A percentile compares a stretch with the other conserved stretches of the same genome.
Conservation (phyloP, 2,888 invertebrate species). For the Agapostemon virescens region DNA sequence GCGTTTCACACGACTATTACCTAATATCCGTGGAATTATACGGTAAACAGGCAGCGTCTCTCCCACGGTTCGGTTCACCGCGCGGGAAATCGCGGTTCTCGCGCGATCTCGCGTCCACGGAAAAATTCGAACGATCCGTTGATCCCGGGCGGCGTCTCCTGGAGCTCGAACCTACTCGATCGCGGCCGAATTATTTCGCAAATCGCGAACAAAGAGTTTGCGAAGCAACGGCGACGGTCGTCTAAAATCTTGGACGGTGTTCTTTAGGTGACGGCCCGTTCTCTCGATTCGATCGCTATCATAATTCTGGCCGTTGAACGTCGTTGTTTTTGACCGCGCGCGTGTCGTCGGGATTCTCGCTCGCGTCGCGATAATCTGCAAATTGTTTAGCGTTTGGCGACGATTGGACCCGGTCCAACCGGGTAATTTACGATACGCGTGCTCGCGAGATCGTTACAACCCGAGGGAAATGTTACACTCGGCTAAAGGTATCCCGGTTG, state of each 20-base stretch:
- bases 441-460: not conserved
- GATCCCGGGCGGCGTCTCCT: not conserved
- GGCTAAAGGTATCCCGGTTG: not conserved
- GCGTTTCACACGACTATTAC: conserved; percentile 60
- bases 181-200: too few relatives aligned
- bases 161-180: too few relatives aligned
- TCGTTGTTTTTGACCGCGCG: not conserved
- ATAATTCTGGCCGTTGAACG: not conserved
- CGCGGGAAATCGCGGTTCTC: not conserved
- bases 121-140: not conserved
- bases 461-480: conserved; percentile 27
- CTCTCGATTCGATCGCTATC: not conserved
- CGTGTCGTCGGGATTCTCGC: not conserved
- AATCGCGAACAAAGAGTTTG: too few relatives aligned
- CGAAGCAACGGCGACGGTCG: too few relatives aligned
- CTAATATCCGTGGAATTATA: conserved; percentile 65
- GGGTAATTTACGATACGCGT: conserved; percentile 38
- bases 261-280: not conserved
- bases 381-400: conserved; percentile 38
- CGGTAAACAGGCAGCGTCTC: conserved; percentile 56
- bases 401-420: conserved; percentile 52
- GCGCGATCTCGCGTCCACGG: not conserved
- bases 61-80: conserved; percentile 53
- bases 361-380: conserved; percentile 24
- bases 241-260: not conserved